These are phyloP conservation scores for Kradibia gibbosae DNA, from an alignment of 1,140 invertebrate genomes.

Conservation along the genomic window DNA sequence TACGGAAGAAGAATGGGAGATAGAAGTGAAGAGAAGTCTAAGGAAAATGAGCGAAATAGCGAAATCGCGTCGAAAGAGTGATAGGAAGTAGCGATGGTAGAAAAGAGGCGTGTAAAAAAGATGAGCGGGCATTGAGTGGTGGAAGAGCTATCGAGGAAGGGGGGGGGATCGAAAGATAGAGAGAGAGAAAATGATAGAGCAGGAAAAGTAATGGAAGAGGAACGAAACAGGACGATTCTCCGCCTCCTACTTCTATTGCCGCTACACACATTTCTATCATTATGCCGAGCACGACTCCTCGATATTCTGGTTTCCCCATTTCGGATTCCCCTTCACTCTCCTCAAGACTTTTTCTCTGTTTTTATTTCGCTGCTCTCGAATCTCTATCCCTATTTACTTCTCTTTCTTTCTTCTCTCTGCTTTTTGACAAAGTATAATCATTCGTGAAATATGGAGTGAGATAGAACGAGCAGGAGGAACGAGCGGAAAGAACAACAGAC, in stretches of 20 bases:
- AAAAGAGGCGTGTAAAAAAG: not conserved
- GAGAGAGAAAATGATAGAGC: not conserved
- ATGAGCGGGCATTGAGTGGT: not conserved
- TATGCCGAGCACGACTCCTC: constrained; percentile 57
- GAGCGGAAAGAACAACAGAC: constrained; percentile 31
- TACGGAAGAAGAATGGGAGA: not conserved
- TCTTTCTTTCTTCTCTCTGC: not conserved
- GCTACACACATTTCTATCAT: constrained; percentile 55
- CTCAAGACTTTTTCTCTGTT: not conserved
- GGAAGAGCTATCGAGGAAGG: not conserved
- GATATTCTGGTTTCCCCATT: constrained; percentile 59
- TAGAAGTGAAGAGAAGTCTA: not conserved
- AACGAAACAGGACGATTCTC: constrained; percentile 4
- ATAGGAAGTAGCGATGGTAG: not conserved
- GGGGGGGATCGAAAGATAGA: not conserved
- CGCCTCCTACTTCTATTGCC: not conserved
- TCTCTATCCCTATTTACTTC: constrained; percentile 25
- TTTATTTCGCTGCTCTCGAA: constrained; percentile 1
- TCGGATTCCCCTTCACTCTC: constrained; percentile 48
- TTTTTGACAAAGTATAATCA: constrained; percentile 33
- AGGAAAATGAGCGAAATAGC: not conserved
- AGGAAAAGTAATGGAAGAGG: not conserved
- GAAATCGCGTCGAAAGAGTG: not conserved
- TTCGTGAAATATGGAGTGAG: constrained; percentile 12
- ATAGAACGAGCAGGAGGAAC: not conserved